A percentile compares a stretch with the other conserved stretches of the same genome.
Conservation (phyloP, 1,140 invertebrate species). For the Drosophila micromelanica region DNA sequence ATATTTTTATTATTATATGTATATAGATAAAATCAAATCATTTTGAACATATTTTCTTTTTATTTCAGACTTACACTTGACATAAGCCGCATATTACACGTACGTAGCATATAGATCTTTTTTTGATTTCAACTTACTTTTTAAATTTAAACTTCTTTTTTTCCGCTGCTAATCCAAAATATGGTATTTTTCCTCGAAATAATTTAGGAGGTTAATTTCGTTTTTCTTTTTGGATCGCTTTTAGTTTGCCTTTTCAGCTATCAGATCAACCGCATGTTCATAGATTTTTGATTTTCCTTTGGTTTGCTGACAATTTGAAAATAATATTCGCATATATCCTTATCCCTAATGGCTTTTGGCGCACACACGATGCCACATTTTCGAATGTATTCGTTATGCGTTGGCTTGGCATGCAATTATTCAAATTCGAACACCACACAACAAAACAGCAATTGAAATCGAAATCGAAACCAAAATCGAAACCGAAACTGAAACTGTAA, state of each 20-base stretch:
- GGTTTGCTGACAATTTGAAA: background rate
- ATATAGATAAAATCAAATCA: too few species aligned
- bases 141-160: background rate
- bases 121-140: conserved; percentile 28
- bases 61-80: conserved; percentile 8
- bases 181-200: background rate
- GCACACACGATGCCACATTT: conserved; percentile 8
- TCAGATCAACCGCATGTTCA: conserved; percentile 46
- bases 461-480: conserved; percentile 8
- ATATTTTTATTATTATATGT: too few species aligned
- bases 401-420: conserved; percentile 10
- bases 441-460: conserved; percentile 11
- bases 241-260: conserved; percentile 11
- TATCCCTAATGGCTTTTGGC: conserved; percentile 8
- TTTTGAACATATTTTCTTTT: background rate
- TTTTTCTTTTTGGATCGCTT: conserved; percentile 4
- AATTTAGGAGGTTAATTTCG: conserved; percentile 3
- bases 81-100: conserved; percentile 9
- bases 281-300: conserved; percentile 1
- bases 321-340: conserved; percentile 20
- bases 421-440: conserved; percentile 21
- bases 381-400: conserved; percentile 5
- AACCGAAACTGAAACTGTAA: conserved; percentile 11
- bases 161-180: conserved; percentile 52
- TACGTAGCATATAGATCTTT: conserved; percentile 49